These are phyloP conservation scores for Sardina pilchardus DNA, from an alignment of 2,113 vertebrate genomes.

Conservation along the genomic window DNA sequence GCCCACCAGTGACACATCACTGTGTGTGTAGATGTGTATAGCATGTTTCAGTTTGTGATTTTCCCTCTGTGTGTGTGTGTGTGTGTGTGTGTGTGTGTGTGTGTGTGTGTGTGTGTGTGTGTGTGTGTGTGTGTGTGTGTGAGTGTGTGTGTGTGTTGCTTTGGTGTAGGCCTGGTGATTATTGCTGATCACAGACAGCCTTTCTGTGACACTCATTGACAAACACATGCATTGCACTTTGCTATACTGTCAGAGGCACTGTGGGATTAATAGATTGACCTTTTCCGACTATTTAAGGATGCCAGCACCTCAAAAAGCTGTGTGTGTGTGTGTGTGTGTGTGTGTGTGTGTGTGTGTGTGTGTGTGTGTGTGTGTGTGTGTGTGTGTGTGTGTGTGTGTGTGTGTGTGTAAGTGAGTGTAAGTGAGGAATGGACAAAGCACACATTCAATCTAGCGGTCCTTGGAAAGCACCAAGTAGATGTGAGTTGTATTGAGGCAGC, in stretches of 20 bases:
- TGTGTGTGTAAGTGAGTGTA: neutral
- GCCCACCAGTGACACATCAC: too few relatives aligned
- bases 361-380: too few relatives aligned
- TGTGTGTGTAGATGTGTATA: too few relatives aligned
- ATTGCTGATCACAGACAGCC: neutral
- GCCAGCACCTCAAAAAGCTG: neutral
- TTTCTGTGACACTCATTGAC: neutral
- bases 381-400: too few relatives aligned
- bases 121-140: too few relatives aligned
- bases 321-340: too few relatives aligned
- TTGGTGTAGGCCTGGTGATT: neutral
- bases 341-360: too few relatives aligned
- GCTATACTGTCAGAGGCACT: neutral
- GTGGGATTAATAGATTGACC: neutral
- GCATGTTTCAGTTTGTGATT: too few relatives aligned
- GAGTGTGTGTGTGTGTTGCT: too few relatives aligned
- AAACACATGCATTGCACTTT: neutral
- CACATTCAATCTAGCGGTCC: neutral
- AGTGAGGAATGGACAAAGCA: neutral
- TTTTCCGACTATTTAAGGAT: neutral
- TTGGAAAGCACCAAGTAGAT: neutral
- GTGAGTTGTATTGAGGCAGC: neutral
- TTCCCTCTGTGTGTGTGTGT: too few relatives aligned
- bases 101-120: too few relatives aligned
- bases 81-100: too few relatives aligned